Evolutionary conservation across 2,113 vertebrate genomes (phyloP).

Genomic region (Acanthochromis polyacanthus): DNA sequence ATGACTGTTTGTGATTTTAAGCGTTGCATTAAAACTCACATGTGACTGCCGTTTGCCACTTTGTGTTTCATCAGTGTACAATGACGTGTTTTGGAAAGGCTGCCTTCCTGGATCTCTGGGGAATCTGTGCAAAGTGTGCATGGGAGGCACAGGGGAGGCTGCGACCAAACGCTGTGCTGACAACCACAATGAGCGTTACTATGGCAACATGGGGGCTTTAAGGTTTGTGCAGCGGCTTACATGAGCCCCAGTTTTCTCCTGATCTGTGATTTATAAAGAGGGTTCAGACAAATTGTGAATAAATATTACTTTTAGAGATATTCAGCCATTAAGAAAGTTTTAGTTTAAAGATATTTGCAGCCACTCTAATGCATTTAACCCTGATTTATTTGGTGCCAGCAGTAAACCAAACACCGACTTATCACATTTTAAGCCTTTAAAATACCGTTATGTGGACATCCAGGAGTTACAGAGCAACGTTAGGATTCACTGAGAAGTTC

Average conservation of each 20-base stretch:
- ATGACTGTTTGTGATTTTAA: constrained; percentile 3
- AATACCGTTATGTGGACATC: too few relatives aligned
- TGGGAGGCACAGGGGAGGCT: constrained; percentile 87
- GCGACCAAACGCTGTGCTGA: constrained; percentile 88
- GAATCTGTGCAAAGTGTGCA: constrained; percentile 91
- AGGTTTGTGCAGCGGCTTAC: constrained; percentile 77
- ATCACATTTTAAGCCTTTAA: neutral
- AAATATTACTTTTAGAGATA: too few relatives aligned
- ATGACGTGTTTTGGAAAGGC: constrained; percentile 91
- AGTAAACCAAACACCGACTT: neutral
- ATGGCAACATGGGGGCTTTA: constrained; percentile 92
- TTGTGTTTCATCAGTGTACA: constrained; percentile 81
- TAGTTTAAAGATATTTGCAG: neutral
- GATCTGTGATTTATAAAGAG: neutral
- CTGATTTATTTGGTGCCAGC: neutral
- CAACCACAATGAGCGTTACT: constrained; percentile 91
- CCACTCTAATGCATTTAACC: neutral
- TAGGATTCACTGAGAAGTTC: neutral
- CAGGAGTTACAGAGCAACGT: neutral
- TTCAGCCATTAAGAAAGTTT: neutral
- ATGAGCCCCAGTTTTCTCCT: neutral
- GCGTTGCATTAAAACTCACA: neutral
- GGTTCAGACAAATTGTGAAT: neutral
- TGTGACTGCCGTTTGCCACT: neutral
- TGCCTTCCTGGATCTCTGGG: constrained; percentile 90